These are phyloP conservation scores for Hippopotamyrus pictus DNA, from an alignment of 2,797 vertebrate genomes.

Conservation along the genomic window DNA sequence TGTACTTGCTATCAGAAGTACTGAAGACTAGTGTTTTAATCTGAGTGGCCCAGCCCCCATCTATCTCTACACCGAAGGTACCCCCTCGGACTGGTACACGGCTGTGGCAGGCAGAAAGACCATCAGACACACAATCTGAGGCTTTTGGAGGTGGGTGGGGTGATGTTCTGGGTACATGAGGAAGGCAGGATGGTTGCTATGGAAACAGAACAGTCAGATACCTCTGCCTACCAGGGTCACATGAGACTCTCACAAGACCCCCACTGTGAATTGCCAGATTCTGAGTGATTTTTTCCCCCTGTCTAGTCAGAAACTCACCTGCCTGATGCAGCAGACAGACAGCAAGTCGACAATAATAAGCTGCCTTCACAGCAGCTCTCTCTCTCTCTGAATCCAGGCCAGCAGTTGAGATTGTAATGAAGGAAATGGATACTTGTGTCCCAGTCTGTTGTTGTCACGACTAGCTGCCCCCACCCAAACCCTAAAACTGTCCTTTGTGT, in stretches of 20 bases:
- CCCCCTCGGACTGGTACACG: constrained; percentile 24
- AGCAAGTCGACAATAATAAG: neutral
- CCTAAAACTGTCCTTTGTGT: neutral
- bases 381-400: neutral
- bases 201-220: neutral
- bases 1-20: neutral
- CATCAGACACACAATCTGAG: constrained; percentile 57
- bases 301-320: constrained; percentile 7
- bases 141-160: constrained; percentile 49
- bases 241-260: neutral
- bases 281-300: neutral
- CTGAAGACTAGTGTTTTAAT: neutral
- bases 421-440: neutral
- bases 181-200: neutral
- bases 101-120: constrained; percentile 45
- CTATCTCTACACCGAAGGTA: constrained; percentile 6
- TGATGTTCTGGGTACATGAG: constrained; percentile 33
- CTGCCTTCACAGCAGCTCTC: neutral
- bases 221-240: neutral
- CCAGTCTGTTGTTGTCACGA: neutral
- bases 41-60: neutral
- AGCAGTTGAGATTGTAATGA: neutral
- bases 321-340: neutral
- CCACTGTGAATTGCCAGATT: neutral
- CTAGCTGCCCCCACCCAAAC: neutral